Evolutionary conservation across 2,797 vertebrate genomes (phyloP).

Genomic region (Sciurus carolinensis): DNA sequence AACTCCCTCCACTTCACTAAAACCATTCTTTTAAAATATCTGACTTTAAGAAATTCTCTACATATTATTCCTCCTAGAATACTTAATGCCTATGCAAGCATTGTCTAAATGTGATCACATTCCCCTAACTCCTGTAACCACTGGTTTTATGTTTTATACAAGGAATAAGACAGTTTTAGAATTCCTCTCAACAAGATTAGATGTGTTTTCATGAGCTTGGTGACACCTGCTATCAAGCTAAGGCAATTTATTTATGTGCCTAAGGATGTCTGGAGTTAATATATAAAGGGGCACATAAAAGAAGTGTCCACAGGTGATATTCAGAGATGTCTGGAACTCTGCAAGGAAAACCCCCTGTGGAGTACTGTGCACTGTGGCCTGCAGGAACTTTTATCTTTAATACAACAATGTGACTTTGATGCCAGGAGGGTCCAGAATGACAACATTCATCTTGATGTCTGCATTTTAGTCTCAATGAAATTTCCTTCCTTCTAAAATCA

Average conservation of each 20-base stretch:
- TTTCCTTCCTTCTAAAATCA: conserved; percentile 13
- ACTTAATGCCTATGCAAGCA: conserved; percentile 34
- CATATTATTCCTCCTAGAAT: conserved; percentile 69
- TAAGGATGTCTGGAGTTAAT: conserved; percentile 70
- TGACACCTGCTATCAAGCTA: not conserved
- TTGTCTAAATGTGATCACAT: not conserved
- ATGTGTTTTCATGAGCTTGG: conserved; percentile 65
- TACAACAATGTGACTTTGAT: not conserved
- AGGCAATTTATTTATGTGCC: conserved; percentile 51
- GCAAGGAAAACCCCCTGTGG: not conserved
- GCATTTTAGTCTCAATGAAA: not conserved
- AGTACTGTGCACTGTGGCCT: not conserved
- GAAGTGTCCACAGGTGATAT: not conserved
- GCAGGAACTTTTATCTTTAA: conserved; percentile 45
- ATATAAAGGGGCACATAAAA: not conserved
- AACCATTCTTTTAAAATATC: conserved; percentile 61
- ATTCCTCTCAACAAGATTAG: conserved; percentile 39
- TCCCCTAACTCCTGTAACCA: conserved; percentile 11
- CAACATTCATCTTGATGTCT: conserved; percentile 15
- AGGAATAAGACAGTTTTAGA: not conserved
- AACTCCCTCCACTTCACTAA: not conserved
- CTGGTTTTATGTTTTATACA: not conserved
- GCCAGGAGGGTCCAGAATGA: not conserved
- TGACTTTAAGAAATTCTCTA: conserved; percentile 65
- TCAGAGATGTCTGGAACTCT: conserved; percentile 5